Base-by-base conservation (phyloP, 1,140 invertebrate species). In the Liolophura sinensis region DNA sequence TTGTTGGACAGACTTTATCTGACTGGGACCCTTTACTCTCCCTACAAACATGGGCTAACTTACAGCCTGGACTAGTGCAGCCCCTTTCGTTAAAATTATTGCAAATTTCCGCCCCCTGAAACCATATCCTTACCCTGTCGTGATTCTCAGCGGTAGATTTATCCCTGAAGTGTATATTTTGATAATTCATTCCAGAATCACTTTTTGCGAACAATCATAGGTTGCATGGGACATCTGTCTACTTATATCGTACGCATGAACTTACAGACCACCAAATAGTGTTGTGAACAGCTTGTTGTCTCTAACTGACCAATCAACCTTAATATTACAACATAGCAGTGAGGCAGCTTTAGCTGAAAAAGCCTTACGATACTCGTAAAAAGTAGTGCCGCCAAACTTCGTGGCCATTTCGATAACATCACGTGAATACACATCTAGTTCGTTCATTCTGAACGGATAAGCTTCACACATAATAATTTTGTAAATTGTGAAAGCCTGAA, bases 401-500 rank as follows among this genome's bases (percentile, higher is more conserved):
- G 54, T 52, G 18, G 31, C 27, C 58, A 68, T 68, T 7, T 69
- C 64, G 0, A 69, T 50, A 7, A 69, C 62, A 48, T 66, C 55
- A 1, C 52, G 27, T 20, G 63, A 60, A 20, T 72, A 72, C 0
- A 12, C 12, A 20, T 67, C 64, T 0, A 69, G 49, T 66, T 72
- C 67, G 20, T 24, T n/a, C 15, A 20, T 49, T 20, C 62, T 50
- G 3, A 40, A 14, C 1, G 67, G 64, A 18, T 27, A 64, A 6
- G 15, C 52, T 20, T 58, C 15, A 20, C 56, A 61, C 61, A 65
- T 69, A 4, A 71, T 47, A 48, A 57, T 65, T 56, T 68, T 71
- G n/a, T 65, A 71, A 51, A 51, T 68, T 1, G 55, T 48, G 47
- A 71, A 71, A 12, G 65, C 69, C 47, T 31, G 40, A 16, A 70